Percentiles rank a stretch among this genome's conserved stretches.
These are phyloP conservation scores for Microcebus lehilahytsara DNA, from an alignment of 2,113 vertebrate species.

Conservation along the genomic window DNA sequence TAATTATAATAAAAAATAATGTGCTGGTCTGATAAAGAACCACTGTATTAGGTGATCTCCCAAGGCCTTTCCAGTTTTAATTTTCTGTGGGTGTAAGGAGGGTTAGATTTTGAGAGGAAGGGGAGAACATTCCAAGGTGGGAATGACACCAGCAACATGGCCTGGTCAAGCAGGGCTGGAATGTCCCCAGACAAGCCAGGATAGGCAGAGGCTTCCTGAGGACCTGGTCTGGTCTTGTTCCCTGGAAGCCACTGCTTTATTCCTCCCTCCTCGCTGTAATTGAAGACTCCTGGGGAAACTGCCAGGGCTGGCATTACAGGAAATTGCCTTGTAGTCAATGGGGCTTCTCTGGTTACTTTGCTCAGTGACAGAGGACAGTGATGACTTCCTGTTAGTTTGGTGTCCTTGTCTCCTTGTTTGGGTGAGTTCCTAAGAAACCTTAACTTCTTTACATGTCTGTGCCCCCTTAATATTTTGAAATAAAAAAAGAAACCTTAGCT, in stretches of 20 bases:
- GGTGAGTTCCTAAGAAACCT: slow-evolving; percentile 33
- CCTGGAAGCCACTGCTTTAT: slow-evolving; percentile 41
- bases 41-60: neutral
- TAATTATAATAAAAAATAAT: neutral
- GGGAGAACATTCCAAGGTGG: neutral
- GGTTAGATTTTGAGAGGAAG: slow-evolving; percentile 13
- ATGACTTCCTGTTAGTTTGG: slow-evolving; percentile 45
- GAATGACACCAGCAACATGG: neutral
- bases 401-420: slow-evolving; percentile 30
- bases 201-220: slow-evolving; percentile 7
- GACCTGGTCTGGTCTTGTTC: slow-evolving; percentile 20
- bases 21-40: neutral
- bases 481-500: slow-evolving; percentile 28
- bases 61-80: neutral
- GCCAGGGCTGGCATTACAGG: slow-evolving; percentile 51
- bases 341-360: slow-evolving; percentile 63
- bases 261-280: slow-evolving; percentile 29
- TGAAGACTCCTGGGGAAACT: slow-evolving; percentile 47
- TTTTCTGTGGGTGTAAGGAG: neutral
- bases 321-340: slow-evolving; percentile 53
- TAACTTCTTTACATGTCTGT: neutral
- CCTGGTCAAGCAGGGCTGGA: neutral
- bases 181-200: neutral
- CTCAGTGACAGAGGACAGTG: slow-evolving; percentile 44
- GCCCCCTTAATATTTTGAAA: too few relatives aligned